Evolutionary conservation across 2,888 invertebrate genomes (phyloP), one percentile per base, ranked within the genome.

Genomic region (Plagodis dolabraria): DNA sequence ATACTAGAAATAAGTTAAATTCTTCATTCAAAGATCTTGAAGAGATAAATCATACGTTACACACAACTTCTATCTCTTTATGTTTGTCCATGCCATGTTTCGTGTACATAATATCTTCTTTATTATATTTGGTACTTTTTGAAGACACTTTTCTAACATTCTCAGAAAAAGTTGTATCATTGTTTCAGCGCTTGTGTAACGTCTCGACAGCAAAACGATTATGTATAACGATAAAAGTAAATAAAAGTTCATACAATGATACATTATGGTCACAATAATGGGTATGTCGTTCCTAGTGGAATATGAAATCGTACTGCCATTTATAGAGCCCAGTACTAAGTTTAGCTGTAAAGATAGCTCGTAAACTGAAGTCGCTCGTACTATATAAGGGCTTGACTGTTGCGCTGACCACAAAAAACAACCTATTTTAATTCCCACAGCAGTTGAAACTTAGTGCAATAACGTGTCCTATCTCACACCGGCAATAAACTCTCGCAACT

Each of bases 381-480:
- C 35, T 12, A n/a, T 34, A 78, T 73, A 72, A 75, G 75, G 71
- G 75, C 75, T 65, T 55, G 70, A 73, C 70, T 66, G 71, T 63
- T 57, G 71, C 47, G 49, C 69, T 85, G 83, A 87, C 89, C 86
- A 80, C 85, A 86, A 87, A 86, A 86, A 85, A 80, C 79, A 82
- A 60, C 65, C 80, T 86, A 89, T 89, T 89, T 89, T 88, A 89
- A 89, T 84, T 64, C 80, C 79, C 75, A 71, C 82, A 75, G 80
- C 79, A 78, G 80, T 79, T 81, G 72, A 88, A 89, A 91, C 86
- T 91, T 90, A 82, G 84, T 80, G 88, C 91, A 87, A 91, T 91
- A 92, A 90, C 89, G 89, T 82, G 83, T 89, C 87, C 89, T 89
- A 90, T 89, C 87, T 90, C 92, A 86, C 89, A 89, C 90, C 87